Conservation (phyloP, 2,888 invertebrate genomes). For the Drosophila seclusa region DNA sequence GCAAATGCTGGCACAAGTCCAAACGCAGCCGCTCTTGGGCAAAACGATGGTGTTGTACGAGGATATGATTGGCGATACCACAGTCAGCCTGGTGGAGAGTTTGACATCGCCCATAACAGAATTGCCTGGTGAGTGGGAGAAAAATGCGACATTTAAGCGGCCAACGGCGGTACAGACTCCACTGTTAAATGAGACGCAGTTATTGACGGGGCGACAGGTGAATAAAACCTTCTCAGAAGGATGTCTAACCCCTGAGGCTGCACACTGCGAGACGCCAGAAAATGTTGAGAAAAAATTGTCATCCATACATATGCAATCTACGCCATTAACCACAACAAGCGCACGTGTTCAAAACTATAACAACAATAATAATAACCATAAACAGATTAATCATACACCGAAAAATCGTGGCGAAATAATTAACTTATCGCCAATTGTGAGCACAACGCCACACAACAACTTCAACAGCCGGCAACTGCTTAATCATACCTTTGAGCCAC, state of each 20-base stretch:
- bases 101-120: slow-evolving; percentile 45
- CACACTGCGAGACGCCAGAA: slow-evolving; percentile 81
- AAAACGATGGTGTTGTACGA: slow-evolving; percentile 73
- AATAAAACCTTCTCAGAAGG: slow-evolving; percentile 66
- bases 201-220: slow-evolving; percentile 53
- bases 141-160: slow-evolving; percentile 66
- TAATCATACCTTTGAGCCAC: slow-evolving; percentile 75
- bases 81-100: slow-evolving; percentile 82
- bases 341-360: slow-evolving; percentile 13
- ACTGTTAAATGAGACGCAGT: slow-evolving; percentile 71
- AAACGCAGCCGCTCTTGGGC: background rate
- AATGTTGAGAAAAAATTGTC: slow-evolving; percentile 60
- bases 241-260: slow-evolving; percentile 52
- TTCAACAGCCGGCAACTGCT: slow-evolving; percentile 31
- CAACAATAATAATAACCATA: slow-evolving; percentile 54
- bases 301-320: slow-evolving; percentile 77
- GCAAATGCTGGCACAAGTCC: slow-evolving; percentile 6
- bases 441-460: slow-evolving; percentile 34
- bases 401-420: slow-evolving; percentile 69
- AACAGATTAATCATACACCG: slow-evolving; percentile 71
- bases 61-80: slow-evolving; percentile 82
- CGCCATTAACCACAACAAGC: slow-evolving; percentile 71
- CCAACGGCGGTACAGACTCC: slow-evolving; percentile 28
- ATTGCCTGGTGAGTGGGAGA: slow-evolving; percentile 15
- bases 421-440: slow-evolving; percentile 82